Evolutionary conservation across 2,113 vertebrate genomes (phyloP), one percentile per base, ranked within the genome.

Genomic region (Platichthys stellatus): DNA sequence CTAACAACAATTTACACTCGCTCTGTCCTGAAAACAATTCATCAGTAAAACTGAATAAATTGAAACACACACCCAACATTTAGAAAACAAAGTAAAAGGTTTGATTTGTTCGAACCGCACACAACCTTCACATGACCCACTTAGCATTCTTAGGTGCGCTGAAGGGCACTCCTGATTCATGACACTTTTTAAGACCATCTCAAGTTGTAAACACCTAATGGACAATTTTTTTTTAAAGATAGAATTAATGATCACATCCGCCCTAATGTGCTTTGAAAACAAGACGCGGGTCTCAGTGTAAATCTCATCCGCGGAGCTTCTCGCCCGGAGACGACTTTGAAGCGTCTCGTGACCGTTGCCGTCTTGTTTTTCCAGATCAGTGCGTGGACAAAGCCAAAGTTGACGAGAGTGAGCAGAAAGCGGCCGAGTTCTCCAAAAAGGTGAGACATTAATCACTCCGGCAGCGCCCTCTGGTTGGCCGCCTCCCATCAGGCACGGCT

Each of bases 321-420:
- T 0, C 17, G 6, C 0, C 21, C 5, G n/a, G 24, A 59, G 10
- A 17, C 40, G 21, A 6, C 43, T 75, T 38, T 83, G 74, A 78
- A 43, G 18, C 26, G 2, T 76, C 35, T 72, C 1, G 0, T 74
- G 23, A 78, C 59, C 53, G 2, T 56, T 51, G 14, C 35, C 72
- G 18, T 63, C 40, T 74, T 89, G 51, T 82, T 84, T 91, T 91
- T 89, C 72, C 87, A 99, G 98, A 98, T 94, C 92, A 95, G 1
- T 97, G 96, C 89, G 97, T 98, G 86, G 96, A 99, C 90, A 99
- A 99, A 93, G 94, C 96, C 79, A 98, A 97, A 91, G 96, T 99
- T 75, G 97, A 99, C 71, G 97, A 98, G 91, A 99, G 97, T 85
- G 97, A 98, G 82, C 95, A 96, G 90, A 99, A 95, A 90, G 97